A percentile compares a stretch with the other conserved stretches of the same genome.
These are phyloP conservation scores for Pagrus major DNA, from an alignment of 2,113 vertebrate species.

Conservation along the genomic window DNA sequence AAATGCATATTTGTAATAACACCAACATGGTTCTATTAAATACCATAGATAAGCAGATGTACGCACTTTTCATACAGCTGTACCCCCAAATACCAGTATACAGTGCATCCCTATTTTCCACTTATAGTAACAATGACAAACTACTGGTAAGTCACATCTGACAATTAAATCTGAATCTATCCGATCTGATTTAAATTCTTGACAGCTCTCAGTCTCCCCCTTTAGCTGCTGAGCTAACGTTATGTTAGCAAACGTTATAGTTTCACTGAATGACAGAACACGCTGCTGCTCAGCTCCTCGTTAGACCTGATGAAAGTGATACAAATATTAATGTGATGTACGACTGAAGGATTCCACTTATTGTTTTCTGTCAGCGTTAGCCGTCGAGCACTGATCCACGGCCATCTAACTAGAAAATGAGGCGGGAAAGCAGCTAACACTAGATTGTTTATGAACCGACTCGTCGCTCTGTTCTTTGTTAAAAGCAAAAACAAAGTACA, in stretches of 20 bases:
- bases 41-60: too few species aligned
- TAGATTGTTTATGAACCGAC: background rate
- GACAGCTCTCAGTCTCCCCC: background rate
- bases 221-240: slow-evolving; percentile 2
- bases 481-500: background rate
- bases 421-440: background rate
- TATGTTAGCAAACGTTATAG: background rate
- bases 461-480: background rate
- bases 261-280: background rate
- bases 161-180: background rate
- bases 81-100: too few species aligned
- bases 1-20: too few species aligned
- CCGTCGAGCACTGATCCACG: background rate
- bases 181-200: background rate
- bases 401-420: background rate
- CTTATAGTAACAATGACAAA: background rate
- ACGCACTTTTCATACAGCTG: too few species aligned
- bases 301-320: background rate
- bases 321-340: background rate
- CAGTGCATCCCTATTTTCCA: too few species aligned
- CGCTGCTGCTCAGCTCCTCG: background rate
- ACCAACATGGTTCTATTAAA: too few species aligned
- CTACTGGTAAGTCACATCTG: too few species aligned
- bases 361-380: background rate
- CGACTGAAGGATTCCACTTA: too few species aligned